Conservation (phyloP, 2,888 invertebrate species). For the Cosmia pyralina region DNA sequence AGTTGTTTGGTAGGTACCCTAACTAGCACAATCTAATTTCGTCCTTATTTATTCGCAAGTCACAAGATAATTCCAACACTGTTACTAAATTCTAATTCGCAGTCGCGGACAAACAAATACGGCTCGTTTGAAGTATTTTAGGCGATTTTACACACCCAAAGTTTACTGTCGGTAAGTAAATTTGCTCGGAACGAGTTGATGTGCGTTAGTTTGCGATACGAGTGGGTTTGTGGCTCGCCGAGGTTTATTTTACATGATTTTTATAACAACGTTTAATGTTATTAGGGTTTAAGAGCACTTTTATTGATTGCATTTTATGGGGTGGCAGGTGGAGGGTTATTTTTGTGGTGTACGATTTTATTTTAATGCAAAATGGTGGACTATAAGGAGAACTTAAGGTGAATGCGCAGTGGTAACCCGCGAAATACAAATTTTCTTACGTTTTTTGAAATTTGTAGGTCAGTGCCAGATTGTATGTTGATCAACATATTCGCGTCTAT, state of each 20-base stretch:
- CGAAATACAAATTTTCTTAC: too few relatives aligned
- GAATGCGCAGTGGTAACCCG: too few relatives aligned
- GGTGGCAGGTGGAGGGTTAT: conserved; percentile 15
- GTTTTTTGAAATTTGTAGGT: too few relatives aligned
- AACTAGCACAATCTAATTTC: conserved; percentile 3
- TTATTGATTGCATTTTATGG: conserved; percentile 49
- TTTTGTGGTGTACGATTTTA: conserved; percentile 19
- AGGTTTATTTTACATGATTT: conserved; percentile 46
- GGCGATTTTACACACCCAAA: conserved; percentile 40
- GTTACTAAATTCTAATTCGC: conserved; percentile 26
- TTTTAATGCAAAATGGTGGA: conserved; percentile 2
- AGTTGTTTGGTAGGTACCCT: background rate
- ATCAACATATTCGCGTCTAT: too few relatives aligned
- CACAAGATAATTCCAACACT: conserved; percentile 5
- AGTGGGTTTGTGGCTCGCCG: conserved; percentile 21
- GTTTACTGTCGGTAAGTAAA: conserved; percentile 37
- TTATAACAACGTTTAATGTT: conserved; percentile 40
- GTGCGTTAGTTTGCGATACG: conserved; percentile 32
- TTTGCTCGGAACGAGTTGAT: conserved; percentile 30
- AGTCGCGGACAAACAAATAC: conserved; percentile 6
- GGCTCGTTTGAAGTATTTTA: conserved; percentile 35
- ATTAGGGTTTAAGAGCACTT: conserved; percentile 43
- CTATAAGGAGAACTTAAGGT: background rate
- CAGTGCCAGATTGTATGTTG: too few relatives aligned
- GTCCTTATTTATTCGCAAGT: conserved; percentile 4